Evolutionary conservation across 1,140 invertebrate genomes (phyloP).

Genomic region (Agraylea sexmaculata): DNA sequence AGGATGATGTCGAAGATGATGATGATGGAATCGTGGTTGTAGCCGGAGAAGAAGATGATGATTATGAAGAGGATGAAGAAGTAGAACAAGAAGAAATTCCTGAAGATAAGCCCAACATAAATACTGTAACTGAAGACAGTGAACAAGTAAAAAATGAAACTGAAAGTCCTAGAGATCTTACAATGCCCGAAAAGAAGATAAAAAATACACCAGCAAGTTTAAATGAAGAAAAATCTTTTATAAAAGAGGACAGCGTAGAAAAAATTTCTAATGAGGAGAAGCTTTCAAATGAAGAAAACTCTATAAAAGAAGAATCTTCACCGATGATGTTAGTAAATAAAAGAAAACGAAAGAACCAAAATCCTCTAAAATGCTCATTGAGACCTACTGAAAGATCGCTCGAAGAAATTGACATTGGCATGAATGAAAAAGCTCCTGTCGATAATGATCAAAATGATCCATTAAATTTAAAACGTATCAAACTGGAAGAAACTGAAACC

Average conservation of each 20-base stretch:
- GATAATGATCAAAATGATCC: conserved; percentile 22
- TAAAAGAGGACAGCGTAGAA: conserved; percentile 61
- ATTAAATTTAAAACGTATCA: conserved; percentile 33
- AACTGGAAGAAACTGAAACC: conserved; percentile 25
- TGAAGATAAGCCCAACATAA: conserved; percentile 23
- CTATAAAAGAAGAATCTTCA: conserved; percentile 34
- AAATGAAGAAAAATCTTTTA: conserved; percentile 54
- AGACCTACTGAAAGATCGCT: conserved; percentile 17
- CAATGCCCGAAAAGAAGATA: conserved; percentile 49
- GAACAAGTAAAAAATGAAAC: conserved; percentile 22
- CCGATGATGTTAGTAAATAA: conserved; percentile 30
- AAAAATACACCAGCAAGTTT: conserved; percentile 45
- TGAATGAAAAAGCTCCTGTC: conserved; percentile 11
- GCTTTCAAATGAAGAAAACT: conserved; percentile 42
- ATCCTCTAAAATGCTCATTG: conserved; percentile 69
- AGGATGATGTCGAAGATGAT: conserved; percentile 39
- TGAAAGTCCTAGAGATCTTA: conserved; percentile 47
- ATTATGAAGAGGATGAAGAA: conserved; percentile 44
- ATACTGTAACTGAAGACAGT: conserved; percentile 20
- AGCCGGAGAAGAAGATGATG: conserved; percentile 51
- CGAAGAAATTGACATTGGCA: conserved; percentile 13
- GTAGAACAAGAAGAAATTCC: conserved; percentile 31
- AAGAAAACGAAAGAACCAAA: conserved; percentile 82
- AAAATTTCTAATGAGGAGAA: no score
- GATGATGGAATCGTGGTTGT: conserved; percentile 52